These are phyloP conservation scores for Trachymyrmex cornetzi DNA, from an alignment of 1,140 invertebrate genomes.

Conservation along the genomic window DNA sequence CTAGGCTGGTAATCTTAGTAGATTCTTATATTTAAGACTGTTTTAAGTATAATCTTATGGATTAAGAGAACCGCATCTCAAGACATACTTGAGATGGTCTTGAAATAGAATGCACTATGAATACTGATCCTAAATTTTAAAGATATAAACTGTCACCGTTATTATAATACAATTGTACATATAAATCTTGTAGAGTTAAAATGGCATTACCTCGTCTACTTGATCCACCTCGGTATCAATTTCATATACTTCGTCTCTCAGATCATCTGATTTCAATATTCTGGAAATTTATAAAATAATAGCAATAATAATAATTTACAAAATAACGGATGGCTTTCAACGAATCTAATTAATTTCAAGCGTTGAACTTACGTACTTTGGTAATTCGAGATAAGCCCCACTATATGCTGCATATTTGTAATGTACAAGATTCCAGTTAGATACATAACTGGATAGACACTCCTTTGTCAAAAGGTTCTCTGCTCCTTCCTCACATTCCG, in stretches of 20 bases:
- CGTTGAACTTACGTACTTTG: constrained; percentile 88
- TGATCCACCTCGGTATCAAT: constrained; percentile 95
- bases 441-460: constrained; percentile 94
- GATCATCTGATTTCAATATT: constrained; percentile 88
- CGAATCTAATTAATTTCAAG: neutral
- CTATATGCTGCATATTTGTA: constrained; percentile 96
- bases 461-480: constrained; percentile 93
- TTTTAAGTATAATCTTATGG: no score
- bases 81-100: no score
- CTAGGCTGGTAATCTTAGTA: no score
- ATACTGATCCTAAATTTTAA: neutral
- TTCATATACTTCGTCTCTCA: constrained; percentile 95
- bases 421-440: constrained; percentile 95
- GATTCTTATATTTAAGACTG: no score
- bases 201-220: constrained; percentile 90
- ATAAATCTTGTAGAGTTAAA: constrained; percentile 11
- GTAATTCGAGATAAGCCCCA: constrained; percentile 94
- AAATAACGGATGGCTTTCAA: neutral
- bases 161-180: neutral
- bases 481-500: constrained; percentile 80
- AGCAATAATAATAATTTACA: neutral
- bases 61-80: no score
- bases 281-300: constrained; percentile 82
- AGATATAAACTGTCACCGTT: neutral
- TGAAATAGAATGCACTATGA: no score